Evolutionary conservation across 2,797 vertebrate genomes (phyloP), one percentile per base, ranked within the genome.

Genomic region (Ceryle rudis): DNA sequence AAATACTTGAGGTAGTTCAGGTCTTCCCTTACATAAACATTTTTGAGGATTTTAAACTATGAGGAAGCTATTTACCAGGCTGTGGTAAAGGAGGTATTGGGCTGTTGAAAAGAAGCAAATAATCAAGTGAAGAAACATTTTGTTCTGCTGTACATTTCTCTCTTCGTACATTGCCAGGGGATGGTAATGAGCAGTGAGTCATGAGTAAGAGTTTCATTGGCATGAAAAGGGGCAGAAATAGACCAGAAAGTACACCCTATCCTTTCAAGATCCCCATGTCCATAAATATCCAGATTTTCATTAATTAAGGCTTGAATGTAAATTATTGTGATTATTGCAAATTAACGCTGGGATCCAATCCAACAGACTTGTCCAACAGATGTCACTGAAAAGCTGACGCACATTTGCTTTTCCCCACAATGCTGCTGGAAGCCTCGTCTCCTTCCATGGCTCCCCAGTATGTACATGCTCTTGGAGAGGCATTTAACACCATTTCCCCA

Each of bases 111-210:
- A 66, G 14, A 62, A 70, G 73, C 14, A 93, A 87, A 84, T 75
- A 81, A 86, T 46, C 46, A 80, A 55, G 14, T 31, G 66, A 84
- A 86, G 71, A 90, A 90, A 90, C 8, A 0, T 86, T 78, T 70
- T 86, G 73, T 92, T 90, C 94, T 79, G 77, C 58, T 89, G 74
- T 69, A 66, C 51, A 86, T 94, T 55, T 90, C 51, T 75, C 60
- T 85, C 67, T 89, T 77, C 42, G 37, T 61, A 47, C 37, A 78
- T 61, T 88, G 73, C 85, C 51, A 88, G 62, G 70, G 82, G 51
- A 91, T 10, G 9, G 35, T 88, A 95, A 95, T 66, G 58, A 97
- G 80, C 82, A 51, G 17, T 94, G 95, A 95, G 86, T 95, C 94
- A 94, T 69, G n/a, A 78, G n/a, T 1, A 72, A 69, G 79, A 64